These are phyloP conservation scores for Ophion costatus DNA, from an alignment of 2,888 invertebrate genomes.

Conservation along the genomic window DNA sequence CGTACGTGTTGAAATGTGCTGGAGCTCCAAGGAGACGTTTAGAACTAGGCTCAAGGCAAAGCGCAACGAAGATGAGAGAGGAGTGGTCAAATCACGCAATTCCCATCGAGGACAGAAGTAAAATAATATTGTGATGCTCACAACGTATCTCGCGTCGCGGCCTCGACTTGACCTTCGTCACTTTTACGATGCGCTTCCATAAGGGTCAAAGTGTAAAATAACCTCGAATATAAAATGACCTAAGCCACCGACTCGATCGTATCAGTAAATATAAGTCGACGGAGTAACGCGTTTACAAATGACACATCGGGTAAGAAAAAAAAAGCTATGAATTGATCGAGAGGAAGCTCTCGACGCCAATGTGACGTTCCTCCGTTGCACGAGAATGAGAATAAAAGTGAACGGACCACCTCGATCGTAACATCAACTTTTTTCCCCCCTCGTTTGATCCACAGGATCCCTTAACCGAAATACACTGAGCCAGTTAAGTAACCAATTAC, in stretches of 20 bases:
- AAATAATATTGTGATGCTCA: background rate
- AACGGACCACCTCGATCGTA: background rate
- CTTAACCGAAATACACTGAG: constrained; percentile 5
- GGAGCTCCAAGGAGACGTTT: background rate
- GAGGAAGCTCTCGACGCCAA: background rate
- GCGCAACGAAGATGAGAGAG: constrained; percentile 10
- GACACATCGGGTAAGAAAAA: background rate
- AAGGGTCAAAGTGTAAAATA: background rate
- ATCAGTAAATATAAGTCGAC: background rate
- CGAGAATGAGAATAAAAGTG: background rate
- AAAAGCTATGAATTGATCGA: background rate
- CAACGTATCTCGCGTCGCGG: background rate
- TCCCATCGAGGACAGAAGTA: constrained; percentile 6
- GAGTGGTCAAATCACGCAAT: constrained; percentile 27
- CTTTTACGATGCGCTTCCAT: background rate
- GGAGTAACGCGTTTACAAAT: background rate
- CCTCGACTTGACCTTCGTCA: constrained; percentile 7
- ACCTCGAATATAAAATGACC: background rate
- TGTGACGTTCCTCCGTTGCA: background rate
- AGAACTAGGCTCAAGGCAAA: constrained; percentile 3
- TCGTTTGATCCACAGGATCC: background rate
- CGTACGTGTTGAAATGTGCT: background rate
- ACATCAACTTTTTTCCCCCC: background rate
- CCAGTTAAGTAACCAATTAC: constrained; percentile 28
- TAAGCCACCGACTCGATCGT: background rate